Evolutionary conservation across 2,113 vertebrate genomes (phyloP).

Genomic region (Dasyornis broadbenti): DNA sequence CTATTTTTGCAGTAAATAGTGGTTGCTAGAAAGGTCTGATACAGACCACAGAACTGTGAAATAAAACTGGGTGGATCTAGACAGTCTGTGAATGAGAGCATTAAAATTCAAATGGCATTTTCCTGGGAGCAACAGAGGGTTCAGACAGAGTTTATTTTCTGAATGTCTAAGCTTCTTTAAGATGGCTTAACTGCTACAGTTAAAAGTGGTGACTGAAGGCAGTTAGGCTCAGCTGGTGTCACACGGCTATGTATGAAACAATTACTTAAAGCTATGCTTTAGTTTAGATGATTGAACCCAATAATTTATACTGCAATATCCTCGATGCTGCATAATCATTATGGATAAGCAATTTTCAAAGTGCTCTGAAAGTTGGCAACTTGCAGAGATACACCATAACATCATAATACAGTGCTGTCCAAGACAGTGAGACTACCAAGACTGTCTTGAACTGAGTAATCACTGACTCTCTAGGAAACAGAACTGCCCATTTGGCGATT

Average conservation of each 20-base stretch:
- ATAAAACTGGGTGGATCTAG: constrained; percentile 33
- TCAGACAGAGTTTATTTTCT: constrained; percentile 57
- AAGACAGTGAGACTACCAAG: neutral
- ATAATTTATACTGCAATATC: neutral
- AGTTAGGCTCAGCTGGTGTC: constrained; percentile 3
- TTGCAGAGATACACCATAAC: neutral
- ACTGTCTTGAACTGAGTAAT: neutral
- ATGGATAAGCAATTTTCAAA: neutral
- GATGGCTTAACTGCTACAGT: constrained; percentile 27
- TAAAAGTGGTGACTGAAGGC: constrained; percentile 23
- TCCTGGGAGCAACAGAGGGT: constrained; percentile 24
- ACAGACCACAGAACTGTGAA: constrained; percentile 43
- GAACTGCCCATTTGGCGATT: neutral
- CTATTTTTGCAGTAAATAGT: neutral
- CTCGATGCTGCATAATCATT: neutral
- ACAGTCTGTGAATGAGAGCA: constrained; percentile 32
- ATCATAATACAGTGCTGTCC: neutral
- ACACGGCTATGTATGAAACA: neutral
- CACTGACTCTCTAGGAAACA: neutral
- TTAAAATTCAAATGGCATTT: constrained; percentile 54
- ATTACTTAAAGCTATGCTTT: constrained; percentile 18
- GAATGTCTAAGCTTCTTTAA: constrained; percentile 33
- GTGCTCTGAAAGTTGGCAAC: neutral
- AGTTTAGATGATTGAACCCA: neutral
- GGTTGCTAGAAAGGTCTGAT: neutral